Base-by-base conservation (phyloP, 2,797 vertebrate species). In the Coranthus polyacanthus region DNA sequence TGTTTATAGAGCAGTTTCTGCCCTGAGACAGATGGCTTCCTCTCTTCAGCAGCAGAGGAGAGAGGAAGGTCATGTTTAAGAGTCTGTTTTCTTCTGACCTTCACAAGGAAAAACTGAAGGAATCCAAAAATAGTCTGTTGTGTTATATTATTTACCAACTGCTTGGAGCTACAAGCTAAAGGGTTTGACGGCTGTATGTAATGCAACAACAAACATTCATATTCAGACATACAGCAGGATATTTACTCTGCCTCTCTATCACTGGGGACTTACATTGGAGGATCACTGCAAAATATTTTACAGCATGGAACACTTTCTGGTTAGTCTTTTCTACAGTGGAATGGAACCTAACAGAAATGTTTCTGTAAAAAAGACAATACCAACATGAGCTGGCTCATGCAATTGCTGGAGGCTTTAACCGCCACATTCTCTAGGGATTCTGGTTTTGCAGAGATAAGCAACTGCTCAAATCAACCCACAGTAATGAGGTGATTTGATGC, bases 401-500 rank as follows among this genome's bases (percentile, higher is more conserved):
- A 74, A 38, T 32, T 32, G 29, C 29, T 32, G 10, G 6, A 59
- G 17, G 36, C 4, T 58, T 49, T 60, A 39, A 12, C 17, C n/a
- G 3, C 32, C 12, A 21, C 3, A 36, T 21, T 63, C 53, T 75
- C 39, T 32, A 1, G 62, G 45, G 63, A 85, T 66, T 70, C 44
- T 70, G 65, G 63, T 70, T 84, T 71, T 80, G 68, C 73, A 73
- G 43, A 70, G 78, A 87, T 79, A 80, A 82, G 81, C 76, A 79
- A 79, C 16, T 64, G 55, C 65, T 76, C 50, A 60, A 68, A 82
- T 51, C 41, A 74, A 57, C 38, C 17, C 44, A 67, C 66, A 58
- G 65, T 71, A 80, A 82, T 51, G 66, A 78, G 67, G 62, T 62
- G 64, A 85, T 86, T 61, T 74, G 60, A 79, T 78, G 68, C 59